These are phyloP conservation scores for Ips typographus DNA, from an alignment of 1,140 invertebrate species.

Conservation along the genomic window DNA sequence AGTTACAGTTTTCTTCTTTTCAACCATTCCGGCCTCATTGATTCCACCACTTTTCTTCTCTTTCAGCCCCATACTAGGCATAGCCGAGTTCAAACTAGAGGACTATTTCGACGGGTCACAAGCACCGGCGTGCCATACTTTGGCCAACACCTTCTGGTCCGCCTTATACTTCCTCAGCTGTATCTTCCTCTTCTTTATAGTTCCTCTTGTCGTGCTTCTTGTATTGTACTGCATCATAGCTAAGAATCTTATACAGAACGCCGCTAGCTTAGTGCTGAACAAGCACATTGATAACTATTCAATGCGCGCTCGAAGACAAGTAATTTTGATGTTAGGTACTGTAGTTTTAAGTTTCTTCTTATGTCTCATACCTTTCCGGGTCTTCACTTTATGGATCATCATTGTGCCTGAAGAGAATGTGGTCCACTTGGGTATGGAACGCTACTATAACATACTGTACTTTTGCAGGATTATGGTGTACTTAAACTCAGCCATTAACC, in stretches of 20 bases:
- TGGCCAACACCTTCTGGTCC: constrained; percentile 66
- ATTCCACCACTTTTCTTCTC: constrained; percentile 20
- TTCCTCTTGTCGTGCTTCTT: constrained; percentile 74
- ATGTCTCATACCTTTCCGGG: constrained; percentile 80
- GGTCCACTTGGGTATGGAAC: constrained; percentile 64
- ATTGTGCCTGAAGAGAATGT: constrained; percentile 63
- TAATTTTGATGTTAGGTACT: constrained; percentile 78
- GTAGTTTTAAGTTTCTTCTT: constrained; percentile 86
- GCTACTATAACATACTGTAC: constrained; percentile 77
- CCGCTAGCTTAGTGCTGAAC: constrained; percentile 60
- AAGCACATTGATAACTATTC: constrained; percentile 64
- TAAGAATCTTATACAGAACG: constrained; percentile 68
- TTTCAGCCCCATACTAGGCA: constrained; percentile 65
- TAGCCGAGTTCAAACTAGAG: constrained; percentile 62
- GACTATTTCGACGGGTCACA: constrained; percentile 56
- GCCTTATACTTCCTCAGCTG: constrained; percentile 72
- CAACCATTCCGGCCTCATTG: too few relatives aligned
- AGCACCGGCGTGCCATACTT: constrained; percentile 66
- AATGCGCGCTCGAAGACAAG: constrained; percentile 66
- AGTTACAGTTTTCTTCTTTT: too few relatives aligned
- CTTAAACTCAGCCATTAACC: constrained; percentile 82
- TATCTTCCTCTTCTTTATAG: constrained; percentile 72
- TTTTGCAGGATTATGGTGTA: constrained; percentile 85
- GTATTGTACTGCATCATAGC: constrained; percentile 77
- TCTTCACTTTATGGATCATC: constrained; percentile 80